Base-by-base conservation (phyloP, 2,113 vertebrate species). In the Canis aureus region DNA sequence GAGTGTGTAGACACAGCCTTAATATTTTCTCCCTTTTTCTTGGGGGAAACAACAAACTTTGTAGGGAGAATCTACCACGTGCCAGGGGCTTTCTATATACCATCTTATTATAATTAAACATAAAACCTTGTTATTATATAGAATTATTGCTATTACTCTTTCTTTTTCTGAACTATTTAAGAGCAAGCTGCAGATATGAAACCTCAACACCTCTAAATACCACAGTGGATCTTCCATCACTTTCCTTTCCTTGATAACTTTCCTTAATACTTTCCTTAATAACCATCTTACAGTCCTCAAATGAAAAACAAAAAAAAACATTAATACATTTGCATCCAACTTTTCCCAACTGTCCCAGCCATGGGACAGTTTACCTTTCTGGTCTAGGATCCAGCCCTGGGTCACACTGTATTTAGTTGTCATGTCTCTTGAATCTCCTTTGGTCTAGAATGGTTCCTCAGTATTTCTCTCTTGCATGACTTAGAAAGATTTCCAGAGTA, bases 41-140 rank as follows among this genome's bases (percentile, higher is more conserved):
- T 27, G 27, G 64, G 49, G 13, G 16, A 91, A 43, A 94, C 32
- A 95, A 51, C 13, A 60, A 71, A 25, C 11, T 80, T 80, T 73
- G 19, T 94, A 55, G 64, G 87, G 49, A 64, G n/a, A 25, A 19
- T 12, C 0, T 5, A 71, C 17, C n/a, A 16, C 32, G 51, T 83
- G 35, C 19, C 43, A 64, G 51, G 22, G n/a, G 69, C 60, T 92
- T 97, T 88, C 57, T 27, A 55, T 27, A 51, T 59, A 91, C 51
- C 16, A 29, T 32, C 11, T 81, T 64, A 64, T 29, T n/a, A 29
- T 90, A 84, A 96, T 82, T 90, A 89, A 94, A 95, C 73, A 76
- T 13, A 38, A 84, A 51, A 23, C 16, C 35, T 94, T 95, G 62
- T 92, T 69, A 81, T 88, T 97, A 38, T 35, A 67, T 49, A 27